Evolutionary conservation across 1,140 invertebrate species (phyloP).

Genomic region (Eueides isabella): DNA sequence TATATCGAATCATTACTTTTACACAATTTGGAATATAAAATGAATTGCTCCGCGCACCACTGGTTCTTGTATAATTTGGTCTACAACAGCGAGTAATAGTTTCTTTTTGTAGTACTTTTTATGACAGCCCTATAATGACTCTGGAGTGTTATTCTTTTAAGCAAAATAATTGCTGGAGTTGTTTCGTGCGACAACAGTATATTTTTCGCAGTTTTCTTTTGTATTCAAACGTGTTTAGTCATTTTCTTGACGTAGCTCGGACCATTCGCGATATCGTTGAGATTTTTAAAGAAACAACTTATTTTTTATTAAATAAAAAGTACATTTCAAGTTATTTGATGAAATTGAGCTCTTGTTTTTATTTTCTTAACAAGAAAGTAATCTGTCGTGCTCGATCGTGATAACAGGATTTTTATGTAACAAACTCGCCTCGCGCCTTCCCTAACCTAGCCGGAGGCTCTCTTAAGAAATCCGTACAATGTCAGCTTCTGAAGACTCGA

Average conservation of each 20-base stretch:
- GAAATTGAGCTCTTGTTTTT: slow-evolving; percentile 73
- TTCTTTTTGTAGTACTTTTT: slow-evolving; percentile 40
- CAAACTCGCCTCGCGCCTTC: slow-evolving; percentile 76
- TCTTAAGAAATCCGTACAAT: slow-evolving; percentile 72
- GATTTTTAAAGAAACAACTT: slow-evolving; percentile 12
- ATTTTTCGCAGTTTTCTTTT: slow-evolving; percentile 33
- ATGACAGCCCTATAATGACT: slow-evolving; percentile 46
- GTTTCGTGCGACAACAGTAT: slow-evolving; percentile 33
- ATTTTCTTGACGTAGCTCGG: slow-evolving; percentile 20
- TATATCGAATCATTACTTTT: slow-evolving; percentile 77
- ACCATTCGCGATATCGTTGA: slow-evolving; percentile 1
- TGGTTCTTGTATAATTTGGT: slow-evolving; percentile 50
- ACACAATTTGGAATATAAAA: slow-evolving; percentile 63
- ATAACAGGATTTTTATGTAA: slow-evolving; percentile 81
- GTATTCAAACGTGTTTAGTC: slow-evolving; percentile 30
- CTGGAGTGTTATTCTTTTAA: slow-evolving; percentile 42
- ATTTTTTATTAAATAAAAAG: slow-evolving; percentile 32
- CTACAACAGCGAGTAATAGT: slow-evolving; percentile 46
- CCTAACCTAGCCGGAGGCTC: slow-evolving; percentile 74
- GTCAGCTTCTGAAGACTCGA: slow-evolving; percentile 72
- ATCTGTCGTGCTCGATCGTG: slow-evolving; percentile 75
- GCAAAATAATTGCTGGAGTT: slow-evolving; percentile 40
- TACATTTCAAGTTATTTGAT: slow-evolving; percentile 53
- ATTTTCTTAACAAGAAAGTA: slow-evolving; percentile 80
- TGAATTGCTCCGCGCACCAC: slow-evolving; percentile 52